phyloP scores from a whole-genome alignment of 2,888 invertebrate species.

The Ypsolopha scabrella region DNA sequence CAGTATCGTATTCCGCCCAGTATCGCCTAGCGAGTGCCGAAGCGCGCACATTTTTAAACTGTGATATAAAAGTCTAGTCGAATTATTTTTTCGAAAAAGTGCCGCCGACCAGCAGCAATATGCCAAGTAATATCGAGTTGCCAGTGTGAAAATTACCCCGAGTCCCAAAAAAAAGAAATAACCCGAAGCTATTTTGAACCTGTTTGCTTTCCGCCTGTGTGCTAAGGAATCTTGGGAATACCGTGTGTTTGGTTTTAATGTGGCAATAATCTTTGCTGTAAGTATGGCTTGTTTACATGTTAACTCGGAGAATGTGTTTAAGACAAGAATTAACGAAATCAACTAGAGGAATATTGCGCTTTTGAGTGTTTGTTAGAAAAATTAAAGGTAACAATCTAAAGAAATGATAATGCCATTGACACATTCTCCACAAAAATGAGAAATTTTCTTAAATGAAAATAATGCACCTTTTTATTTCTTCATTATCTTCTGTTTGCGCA shows the following conservation, averaged over 20 bases:
- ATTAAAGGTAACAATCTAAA: too few relatives aligned
- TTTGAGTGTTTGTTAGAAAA: too few relatives aligned
- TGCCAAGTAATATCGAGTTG: conserved; percentile 4
- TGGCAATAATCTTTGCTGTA: conserved; percentile 45
- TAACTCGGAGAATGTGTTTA: too few relatives aligned
- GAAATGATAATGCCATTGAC: too few relatives aligned
- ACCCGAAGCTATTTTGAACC: background rate
- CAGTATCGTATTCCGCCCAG: conserved; percentile 57
- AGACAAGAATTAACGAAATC: too few relatives aligned
- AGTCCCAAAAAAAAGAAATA: conserved; percentile 19
- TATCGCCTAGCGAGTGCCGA: conserved; percentile 35
- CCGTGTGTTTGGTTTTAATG: conserved; percentile 16
- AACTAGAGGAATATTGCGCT: too few relatives aligned
- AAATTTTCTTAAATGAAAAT: too few relatives aligned
- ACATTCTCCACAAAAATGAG: too few relatives aligned
- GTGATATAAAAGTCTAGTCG: conserved; percentile 42
- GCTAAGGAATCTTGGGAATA: background rate
- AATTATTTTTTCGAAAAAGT: conserved; percentile 18
- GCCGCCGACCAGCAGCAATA: conserved; percentile 27
- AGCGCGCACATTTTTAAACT: conserved; percentile 32
- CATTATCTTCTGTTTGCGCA: too few relatives aligned
- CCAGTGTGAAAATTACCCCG: background rate
- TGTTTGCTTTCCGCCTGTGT: background rate
- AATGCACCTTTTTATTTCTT: too few relatives aligned
- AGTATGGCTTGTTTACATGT: conserved; percentile 25